Conservation (phyloP, 2,797 vertebrate genomes). For the Pangasius sanitwongsei region DNA sequence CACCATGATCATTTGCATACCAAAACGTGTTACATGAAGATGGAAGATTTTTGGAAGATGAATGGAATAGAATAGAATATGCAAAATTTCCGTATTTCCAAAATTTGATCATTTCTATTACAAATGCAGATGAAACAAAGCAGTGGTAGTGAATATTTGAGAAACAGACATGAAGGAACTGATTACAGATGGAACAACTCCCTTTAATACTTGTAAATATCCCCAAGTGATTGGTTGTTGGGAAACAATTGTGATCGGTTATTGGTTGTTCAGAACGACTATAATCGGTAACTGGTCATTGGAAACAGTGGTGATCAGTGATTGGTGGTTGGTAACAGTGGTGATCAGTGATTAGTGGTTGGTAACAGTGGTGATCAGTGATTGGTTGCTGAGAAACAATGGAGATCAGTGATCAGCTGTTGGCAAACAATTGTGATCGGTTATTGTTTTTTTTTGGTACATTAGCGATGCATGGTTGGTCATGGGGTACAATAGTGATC, state of each 20-base stretch:
- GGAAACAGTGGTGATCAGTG: neutral
- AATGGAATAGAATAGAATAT: neutral
- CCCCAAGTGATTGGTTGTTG: neutral
- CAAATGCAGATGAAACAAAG: too few relatives aligned
- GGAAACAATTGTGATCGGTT: neutral
- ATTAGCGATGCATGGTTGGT: neutral
- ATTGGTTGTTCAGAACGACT: neutral
- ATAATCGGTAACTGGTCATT: neutral
- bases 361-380: neutral
- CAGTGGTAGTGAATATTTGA: neutral
- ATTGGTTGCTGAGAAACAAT: neutral
- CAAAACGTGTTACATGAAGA: neutral
- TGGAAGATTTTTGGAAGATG: neutral
- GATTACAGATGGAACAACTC: neutral
- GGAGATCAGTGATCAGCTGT: neutral
- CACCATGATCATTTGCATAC: neutral
- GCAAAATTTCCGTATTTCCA: neutral
- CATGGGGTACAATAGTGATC: neutral
- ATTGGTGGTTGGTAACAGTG: neutral
- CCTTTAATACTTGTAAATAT: neutral
- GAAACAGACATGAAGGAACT: neutral
- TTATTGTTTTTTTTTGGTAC: too few relatives aligned
- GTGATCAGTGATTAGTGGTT: neutral
- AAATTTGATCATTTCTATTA: too few relatives aligned
- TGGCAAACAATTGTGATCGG: neutral